A percentile compares a stretch with the other conserved stretches of the same genome.
phyloP scores from a whole-genome alignment of 2,797 vertebrate species.

The Microchirus variegatus region DNA sequence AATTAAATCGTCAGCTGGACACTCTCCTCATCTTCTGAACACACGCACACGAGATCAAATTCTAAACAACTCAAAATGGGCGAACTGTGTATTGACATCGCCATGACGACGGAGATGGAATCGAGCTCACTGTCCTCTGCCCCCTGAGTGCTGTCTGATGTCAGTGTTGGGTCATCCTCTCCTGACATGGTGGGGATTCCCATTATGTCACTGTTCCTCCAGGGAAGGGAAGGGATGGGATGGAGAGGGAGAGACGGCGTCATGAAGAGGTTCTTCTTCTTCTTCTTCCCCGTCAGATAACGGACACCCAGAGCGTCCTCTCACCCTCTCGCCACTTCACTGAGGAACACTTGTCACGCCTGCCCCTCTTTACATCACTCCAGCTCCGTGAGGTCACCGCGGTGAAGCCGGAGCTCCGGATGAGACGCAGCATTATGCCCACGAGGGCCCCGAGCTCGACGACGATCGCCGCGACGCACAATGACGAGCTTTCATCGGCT shows the following conservation, averaged over 20 bases:
- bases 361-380: slow-evolving; percentile 21
- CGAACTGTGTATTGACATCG: too few relatives aligned
- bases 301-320: slow-evolving; percentile 27
- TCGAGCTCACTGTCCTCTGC: slow-evolving; percentile 18
- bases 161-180: slow-evolving; percentile 39
- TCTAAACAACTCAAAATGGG: too few relatives aligned
- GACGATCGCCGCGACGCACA: slow-evolving; percentile 41
- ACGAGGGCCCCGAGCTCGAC: slow-evolving; percentile 20
- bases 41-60: too few relatives aligned
- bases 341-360: slow-evolving; percentile 21
- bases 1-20: too few relatives aligned
- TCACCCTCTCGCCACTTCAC: slow-evolving; percentile 51
- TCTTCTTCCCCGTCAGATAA: slow-evolving; percentile 55
- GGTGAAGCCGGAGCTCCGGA: slow-evolving; percentile 12
- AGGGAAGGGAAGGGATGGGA: slow-evolving; percentile 12
- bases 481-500: slow-evolving; percentile 52
- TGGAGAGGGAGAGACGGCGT: slow-evolving; percentile 25
- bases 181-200: slow-evolving; percentile 54
- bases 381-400: slow-evolving; percentile 24
- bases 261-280: slow-evolving; percentile 35
- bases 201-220: slow-evolving; percentile 53
- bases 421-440: slow-evolving; percentile 34
- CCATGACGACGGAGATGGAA: background rate
- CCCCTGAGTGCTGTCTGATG: slow-evolving; percentile 41
- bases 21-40: too few relatives aligned